phyloP scores from a whole-genome alignment of 2,797 vertebrate species.

The Clamator glandarius region DNA sequence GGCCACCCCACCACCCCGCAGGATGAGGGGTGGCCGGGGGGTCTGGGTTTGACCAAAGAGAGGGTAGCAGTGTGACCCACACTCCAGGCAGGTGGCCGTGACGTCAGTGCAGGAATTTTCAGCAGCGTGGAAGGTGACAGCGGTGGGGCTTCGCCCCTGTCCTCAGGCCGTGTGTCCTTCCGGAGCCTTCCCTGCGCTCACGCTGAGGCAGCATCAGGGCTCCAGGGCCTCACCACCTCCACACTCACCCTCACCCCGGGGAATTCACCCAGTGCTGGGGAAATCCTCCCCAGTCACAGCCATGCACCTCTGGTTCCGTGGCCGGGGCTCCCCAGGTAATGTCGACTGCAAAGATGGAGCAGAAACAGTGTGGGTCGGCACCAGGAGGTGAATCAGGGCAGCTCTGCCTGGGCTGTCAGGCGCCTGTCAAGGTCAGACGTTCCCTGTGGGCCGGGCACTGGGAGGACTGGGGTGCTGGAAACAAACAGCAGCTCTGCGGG shows the following conservation, averaged over 20 bases:
- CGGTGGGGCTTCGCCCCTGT: no score
- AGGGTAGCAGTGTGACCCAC: no score
- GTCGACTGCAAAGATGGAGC: no score
- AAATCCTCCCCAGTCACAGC: neutral
- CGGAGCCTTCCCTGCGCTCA: fast-evolving
- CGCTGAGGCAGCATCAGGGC: fast-evolving
- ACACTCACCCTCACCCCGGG: neutral
- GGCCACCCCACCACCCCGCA: neutral
- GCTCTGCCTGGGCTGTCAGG: neutral
- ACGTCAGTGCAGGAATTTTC: neutral
- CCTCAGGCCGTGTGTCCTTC: neutral
- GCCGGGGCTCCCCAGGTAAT: no score
- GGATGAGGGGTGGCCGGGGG: neutral
- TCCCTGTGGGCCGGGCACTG: no score
- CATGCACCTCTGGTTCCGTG: neutral
- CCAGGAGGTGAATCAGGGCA: no score
- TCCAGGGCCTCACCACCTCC: fast-evolving
- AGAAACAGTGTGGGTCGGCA: no score
- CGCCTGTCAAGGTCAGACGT: fast-evolving
- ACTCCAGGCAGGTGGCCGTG: neutral
- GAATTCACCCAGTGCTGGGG: neutral
- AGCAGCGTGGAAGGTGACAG: neutral
- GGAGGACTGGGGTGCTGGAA: no score
- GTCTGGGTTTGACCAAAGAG: no score
- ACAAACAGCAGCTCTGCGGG: no score